These are phyloP conservation scores for Drosophila insularis DNA, from an alignment of 1,140 invertebrate species.

Conservation along the genomic window DNA sequence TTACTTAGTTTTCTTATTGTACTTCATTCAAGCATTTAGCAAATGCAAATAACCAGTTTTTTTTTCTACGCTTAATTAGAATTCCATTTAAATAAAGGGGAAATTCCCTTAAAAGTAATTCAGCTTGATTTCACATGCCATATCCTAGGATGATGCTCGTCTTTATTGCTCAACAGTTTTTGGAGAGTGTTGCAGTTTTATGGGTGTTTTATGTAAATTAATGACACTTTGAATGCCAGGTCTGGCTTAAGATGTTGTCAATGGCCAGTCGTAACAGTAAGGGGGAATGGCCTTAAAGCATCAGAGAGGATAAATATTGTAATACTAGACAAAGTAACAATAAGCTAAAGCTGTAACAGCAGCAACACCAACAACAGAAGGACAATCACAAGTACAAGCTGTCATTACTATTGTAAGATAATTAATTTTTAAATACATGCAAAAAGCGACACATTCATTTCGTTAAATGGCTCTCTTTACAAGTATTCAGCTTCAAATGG, in stretches of 20 bases:
- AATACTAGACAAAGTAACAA: conserved; percentile 9
- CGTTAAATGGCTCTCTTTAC: background rate
- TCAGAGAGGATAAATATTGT: conserved; percentile 1
- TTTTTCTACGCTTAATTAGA: conserved; percentile 43
- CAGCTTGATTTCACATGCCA: conserved; percentile 6
- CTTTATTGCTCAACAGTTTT: conserved; percentile 29
- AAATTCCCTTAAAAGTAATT: conserved; percentile 24
- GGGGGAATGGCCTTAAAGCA: background rate
- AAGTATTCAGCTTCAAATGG: conserved; percentile 5
- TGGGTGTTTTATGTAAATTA: conserved; percentile 59
- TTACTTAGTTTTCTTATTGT: conserved; percentile 5
- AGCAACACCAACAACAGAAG: background rate
- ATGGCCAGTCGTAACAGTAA: background rate
- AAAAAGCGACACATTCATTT: conserved; percentile 9
- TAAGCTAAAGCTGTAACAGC: background rate
- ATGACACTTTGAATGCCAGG: conserved; percentile 46
- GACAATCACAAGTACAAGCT: conserved; percentile 7
- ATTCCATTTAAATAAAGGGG: conserved; percentile 44
- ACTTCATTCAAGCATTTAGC: conserved; percentile 7
- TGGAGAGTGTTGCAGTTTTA: conserved; percentile 27
- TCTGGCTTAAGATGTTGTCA: background rate
- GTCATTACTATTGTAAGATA: conserved; percentile 12
- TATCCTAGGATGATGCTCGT: background rate
- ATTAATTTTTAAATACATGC: conserved; percentile 19
- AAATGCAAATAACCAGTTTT: conserved; percentile 34